A percentile compares a stretch with the other conserved stretches of the same genome.
These are phyloP conservation scores for Chaetura pelagica DNA, from an alignment of 2,113 vertebrate genomes.

Conservation along the genomic window DNA sequence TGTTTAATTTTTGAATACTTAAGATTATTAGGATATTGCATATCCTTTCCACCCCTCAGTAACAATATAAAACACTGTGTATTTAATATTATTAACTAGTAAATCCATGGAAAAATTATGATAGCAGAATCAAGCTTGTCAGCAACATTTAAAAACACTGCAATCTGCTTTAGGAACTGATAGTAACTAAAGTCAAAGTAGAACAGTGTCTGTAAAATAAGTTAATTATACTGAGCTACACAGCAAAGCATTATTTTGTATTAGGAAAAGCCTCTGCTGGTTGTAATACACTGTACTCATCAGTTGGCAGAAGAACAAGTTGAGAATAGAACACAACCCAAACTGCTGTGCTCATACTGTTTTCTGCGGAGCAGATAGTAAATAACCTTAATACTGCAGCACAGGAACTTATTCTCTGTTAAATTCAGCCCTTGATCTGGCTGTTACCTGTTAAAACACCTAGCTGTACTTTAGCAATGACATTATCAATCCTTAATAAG, in stretches of 20 bases:
- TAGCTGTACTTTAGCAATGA: background rate
- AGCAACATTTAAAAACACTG: background rate
- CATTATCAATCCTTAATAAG: background rate
- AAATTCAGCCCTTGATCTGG: background rate
- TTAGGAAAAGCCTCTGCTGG: background rate
- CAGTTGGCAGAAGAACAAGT: background rate
- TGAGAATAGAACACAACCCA: background rate
- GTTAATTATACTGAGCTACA: background rate
- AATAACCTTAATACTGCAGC: background rate
- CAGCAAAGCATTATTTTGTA: background rate
- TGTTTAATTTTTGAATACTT: background rate
- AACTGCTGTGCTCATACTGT: background rate
- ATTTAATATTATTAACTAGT: background rate
- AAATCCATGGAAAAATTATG: background rate
- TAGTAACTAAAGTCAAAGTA: background rate
- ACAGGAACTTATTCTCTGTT: background rate
- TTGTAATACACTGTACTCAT: background rate
- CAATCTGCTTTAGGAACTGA: background rate
- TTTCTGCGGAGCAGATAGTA: background rate
- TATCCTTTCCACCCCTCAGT: background rate
- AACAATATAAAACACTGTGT: background rate
- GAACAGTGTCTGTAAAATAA: background rate
- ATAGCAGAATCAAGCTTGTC: background rate
- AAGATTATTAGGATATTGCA: background rate
- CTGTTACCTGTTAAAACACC: background rate